Conservation (phyloP, 2,113 vertebrate species). For the Platysteira castanea region DNA sequence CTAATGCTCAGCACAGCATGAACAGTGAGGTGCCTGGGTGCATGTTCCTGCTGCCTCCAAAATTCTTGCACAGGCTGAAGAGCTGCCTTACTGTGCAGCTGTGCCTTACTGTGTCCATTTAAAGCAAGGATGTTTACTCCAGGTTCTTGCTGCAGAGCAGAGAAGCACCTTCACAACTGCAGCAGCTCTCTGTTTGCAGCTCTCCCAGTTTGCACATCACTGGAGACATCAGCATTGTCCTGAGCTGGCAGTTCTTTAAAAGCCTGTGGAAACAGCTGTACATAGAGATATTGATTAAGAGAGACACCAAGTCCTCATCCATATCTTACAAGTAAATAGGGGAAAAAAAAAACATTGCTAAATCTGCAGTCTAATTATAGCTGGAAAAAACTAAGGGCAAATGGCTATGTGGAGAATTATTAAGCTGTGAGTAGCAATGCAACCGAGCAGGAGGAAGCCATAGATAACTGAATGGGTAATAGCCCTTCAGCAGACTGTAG, state of each 20-base stretch:
- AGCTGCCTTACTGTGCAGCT: background rate
- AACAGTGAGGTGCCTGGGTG: background rate
- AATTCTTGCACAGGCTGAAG: background rate
- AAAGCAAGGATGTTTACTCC: background rate
- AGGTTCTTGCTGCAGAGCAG: background rate
- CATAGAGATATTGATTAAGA: background rate
- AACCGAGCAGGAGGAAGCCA: background rate
- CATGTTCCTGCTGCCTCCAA: background rate
- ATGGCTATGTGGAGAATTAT: background rate
- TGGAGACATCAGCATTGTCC: background rate
- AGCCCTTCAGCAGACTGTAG: background rate
- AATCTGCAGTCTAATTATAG: conserved; percentile 27
- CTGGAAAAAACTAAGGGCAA: conserved; percentile 9
- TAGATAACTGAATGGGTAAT: background rate
- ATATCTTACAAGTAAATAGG: background rate
- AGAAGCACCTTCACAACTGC: background rate
- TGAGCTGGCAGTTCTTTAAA: background rate
- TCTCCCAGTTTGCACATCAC: background rate
- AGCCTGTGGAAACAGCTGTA: background rate
- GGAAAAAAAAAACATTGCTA: background rate
- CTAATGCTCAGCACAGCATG: background rate
- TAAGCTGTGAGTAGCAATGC: background rate
- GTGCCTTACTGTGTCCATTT: accelerated
- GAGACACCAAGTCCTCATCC: background rate
- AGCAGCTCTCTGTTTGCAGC: background rate